Evolutionary conservation across 2,888 invertebrate genomes (phyloP).

Genomic region (Philereme transversata): DNA sequence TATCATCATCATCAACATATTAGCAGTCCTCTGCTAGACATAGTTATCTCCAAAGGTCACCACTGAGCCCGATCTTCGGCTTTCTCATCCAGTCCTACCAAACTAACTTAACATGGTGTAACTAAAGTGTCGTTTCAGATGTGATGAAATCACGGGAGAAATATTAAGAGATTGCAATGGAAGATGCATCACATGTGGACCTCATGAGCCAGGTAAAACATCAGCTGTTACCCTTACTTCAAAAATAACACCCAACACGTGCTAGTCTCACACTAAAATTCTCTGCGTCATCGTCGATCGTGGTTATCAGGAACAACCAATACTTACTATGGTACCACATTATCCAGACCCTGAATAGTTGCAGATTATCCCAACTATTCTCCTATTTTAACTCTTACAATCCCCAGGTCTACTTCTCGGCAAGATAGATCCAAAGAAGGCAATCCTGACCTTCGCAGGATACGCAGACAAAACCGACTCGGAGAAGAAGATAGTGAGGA

Average conservation of each 20-base stretch:
- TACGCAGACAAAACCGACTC: slow-evolving; percentile 87
- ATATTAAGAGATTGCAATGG: slow-evolving; percentile 88
- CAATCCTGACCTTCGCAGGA: slow-evolving; percentile 74
- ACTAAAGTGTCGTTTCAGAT: slow-evolving; percentile 51
- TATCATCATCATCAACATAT: not conserved
- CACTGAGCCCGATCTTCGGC: too few species aligned
- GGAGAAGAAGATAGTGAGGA: slow-evolving; percentile 91
- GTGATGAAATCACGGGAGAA: slow-evolving; percentile 91
- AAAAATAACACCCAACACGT: too few species aligned
- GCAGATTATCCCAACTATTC: too few species aligned
- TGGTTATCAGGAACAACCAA: too few species aligned
- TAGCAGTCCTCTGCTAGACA: not conserved
- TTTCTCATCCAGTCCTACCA: too few species aligned
- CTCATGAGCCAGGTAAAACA: slow-evolving; percentile 90
- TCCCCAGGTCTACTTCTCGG: slow-evolving; percentile 87
- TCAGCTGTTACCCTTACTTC: not conserved
- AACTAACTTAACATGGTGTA: not conserved
- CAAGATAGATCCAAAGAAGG: slow-evolving; percentile 81
- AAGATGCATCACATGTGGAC: slow-evolving; percentile 90
- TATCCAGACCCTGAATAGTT: too few species aligned
- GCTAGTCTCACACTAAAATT: too few species aligned
- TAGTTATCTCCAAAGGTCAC: not conserved
- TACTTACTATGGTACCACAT: too few species aligned
- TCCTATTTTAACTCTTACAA: too few species aligned
- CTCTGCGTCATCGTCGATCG: too few species aligned